Percentiles rank a stretch among this genome's conserved stretches.
These are phyloP conservation scores for Corythornis leucogaster DNA, from an alignment of 2,797 vertebrate species.

Conservation along the genomic window DNA sequence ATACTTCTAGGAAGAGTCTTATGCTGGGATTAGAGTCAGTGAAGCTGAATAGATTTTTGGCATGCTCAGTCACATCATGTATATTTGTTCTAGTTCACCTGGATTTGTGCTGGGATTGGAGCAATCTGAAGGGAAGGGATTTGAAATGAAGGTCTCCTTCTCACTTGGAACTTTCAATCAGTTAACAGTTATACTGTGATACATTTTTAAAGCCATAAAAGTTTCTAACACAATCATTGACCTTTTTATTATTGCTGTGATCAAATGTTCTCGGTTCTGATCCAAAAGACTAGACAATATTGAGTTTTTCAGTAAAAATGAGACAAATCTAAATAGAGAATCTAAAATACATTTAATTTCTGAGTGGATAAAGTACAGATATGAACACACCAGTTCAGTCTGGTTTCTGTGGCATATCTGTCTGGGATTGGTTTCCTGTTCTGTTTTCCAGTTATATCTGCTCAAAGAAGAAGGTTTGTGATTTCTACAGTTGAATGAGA, in stretches of 20 bases:
- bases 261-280: neutral
- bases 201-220: neutral
- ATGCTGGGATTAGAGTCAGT: neutral
- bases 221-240: neutral
- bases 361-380: neutral
- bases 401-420: neutral
- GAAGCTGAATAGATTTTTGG: neutral
- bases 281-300: neutral
- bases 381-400: neutral
- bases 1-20: constrained; percentile 12
- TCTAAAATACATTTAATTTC: neutral
- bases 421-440: constrained; percentile 12
- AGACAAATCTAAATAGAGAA: neutral
- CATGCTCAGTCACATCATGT: neutral
- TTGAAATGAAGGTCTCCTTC: neutral
- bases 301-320: neutral
- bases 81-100: neutral
- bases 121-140: neutral
- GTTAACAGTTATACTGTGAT: neutral
- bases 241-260: neutral
- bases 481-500: neutral
- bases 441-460: neutral
- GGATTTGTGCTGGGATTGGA: neutral
- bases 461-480: neutral
- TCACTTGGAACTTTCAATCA: neutral